Conservation (phyloP, 1,140 invertebrate genomes). For the Drosophila kurseongensis region DNA sequence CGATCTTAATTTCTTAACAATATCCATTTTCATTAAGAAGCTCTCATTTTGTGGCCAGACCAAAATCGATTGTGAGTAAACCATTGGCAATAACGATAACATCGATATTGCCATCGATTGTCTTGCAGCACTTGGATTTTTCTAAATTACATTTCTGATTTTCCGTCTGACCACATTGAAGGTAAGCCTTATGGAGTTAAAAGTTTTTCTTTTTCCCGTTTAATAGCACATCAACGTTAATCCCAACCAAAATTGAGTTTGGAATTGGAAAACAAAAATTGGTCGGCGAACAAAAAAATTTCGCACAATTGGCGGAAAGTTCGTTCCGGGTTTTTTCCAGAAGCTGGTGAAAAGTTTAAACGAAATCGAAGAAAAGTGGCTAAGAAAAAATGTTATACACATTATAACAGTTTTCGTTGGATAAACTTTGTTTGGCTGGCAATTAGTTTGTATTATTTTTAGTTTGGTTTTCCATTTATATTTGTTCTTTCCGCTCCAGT, state of each 20-base stretch:
- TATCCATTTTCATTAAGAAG: too few relatives aligned
- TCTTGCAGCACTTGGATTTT: background rate
- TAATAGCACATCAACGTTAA: conserved; percentile 74
- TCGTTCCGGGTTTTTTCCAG: conserved; percentile 9
- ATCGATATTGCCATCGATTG: too few relatives aligned
- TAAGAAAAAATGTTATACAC: conserved; percentile 49
- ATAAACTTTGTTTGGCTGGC: conserved; percentile 69
- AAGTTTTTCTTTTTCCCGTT: conserved; percentile 40
- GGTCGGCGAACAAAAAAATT: conserved; percentile 43
- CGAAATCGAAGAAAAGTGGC: conserved; percentile 37
- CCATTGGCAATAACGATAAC: too few relatives aligned
- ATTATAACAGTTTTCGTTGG: conserved; percentile 48
- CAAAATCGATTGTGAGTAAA: too few relatives aligned
- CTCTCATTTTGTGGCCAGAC: too few relatives aligned
- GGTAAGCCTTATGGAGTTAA: conserved; percentile 41
- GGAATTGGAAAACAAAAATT: conserved; percentile 33
- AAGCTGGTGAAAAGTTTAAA: conserved; percentile 33
- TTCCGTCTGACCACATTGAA: conserved; percentile 27
- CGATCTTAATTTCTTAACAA: too few relatives aligned
- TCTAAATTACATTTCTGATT: conserved; percentile 10
- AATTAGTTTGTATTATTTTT: conserved; percentile 74
- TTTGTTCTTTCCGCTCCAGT: conserved; percentile 20
- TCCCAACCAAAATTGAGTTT: conserved; percentile 77
- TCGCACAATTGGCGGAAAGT: conserved; percentile 50
- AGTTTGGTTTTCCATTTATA: conserved; percentile 35